phyloP scores from a whole-genome alignment of 2,888 invertebrate species.

The Malthinus seriepunctatus region DNA sequence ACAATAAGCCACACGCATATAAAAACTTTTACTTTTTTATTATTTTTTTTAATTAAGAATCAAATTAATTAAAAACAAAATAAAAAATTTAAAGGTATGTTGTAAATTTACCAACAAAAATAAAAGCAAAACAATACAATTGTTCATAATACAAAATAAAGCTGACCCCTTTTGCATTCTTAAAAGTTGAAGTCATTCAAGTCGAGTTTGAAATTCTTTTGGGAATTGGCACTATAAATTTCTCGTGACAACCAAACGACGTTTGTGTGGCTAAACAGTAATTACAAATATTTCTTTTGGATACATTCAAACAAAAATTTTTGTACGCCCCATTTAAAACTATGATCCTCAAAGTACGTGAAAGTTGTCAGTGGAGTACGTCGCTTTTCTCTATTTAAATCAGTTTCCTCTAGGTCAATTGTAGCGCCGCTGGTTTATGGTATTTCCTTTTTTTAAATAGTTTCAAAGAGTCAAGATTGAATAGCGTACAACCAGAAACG shows the following conservation, averaged over 20 bases:
- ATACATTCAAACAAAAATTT: conserved; percentile 7
- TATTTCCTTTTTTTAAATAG: not conserved
- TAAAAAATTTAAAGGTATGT: not conserved
- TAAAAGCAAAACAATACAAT: conserved; percentile 5
- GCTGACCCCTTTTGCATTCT: conserved; percentile 23
- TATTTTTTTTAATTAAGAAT: too few species aligned
- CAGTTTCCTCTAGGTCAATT: not conserved
- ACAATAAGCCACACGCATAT: too few species aligned
- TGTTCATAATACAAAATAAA: conserved; percentile 2
- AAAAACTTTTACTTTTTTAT: too few species aligned
- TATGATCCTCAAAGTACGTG: conserved; percentile 2
- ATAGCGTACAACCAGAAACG: conserved; percentile 12
- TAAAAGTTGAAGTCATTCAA: conserved; percentile 18
- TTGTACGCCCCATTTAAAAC: conserved; percentile 16
- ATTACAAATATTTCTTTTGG: conserved; percentile 29
- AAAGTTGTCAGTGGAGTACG: conserved; percentile 2
- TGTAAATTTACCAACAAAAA: not conserved
- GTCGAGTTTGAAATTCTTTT: conserved; percentile 23
- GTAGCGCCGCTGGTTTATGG: conserved; percentile 1
- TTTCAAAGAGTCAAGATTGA: not conserved
- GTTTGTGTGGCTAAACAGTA: conserved; percentile 36
- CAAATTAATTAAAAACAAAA: too few species aligned
- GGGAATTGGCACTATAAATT: conserved; percentile 32
- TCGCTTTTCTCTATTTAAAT: too few species aligned
- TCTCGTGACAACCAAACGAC: conserved; percentile 34